Percentiles rank a stretch among this genome's conserved stretches.
phyloP scores from a whole-genome alignment of 2,797 vertebrate species.

The Sphenopsis melanotis region DNA sequence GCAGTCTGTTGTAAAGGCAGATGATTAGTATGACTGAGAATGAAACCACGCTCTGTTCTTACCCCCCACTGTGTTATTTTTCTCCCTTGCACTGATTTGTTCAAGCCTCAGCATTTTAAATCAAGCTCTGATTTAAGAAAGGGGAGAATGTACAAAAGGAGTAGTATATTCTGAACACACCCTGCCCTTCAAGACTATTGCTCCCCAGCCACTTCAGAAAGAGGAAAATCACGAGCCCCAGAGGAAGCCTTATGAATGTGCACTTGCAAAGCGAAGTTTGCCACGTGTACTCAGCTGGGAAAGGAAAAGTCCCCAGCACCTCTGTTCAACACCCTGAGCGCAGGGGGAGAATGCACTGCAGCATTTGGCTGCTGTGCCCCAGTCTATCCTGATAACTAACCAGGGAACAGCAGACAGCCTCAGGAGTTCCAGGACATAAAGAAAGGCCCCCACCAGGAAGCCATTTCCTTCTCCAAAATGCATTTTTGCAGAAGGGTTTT shows the following conservation, averaged over 20 bases:
- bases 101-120: conserved; percentile 37
- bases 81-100: conserved; percentile 32
- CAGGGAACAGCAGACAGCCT: background rate
- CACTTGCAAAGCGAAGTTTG: conserved; percentile 6
- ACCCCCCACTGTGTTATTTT: conserved; percentile 58
- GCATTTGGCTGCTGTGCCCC: background rate
- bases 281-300: conserved; percentile 1
- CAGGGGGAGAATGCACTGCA: background rate
- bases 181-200: conserved; percentile 33
- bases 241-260: conserved; percentile 2
- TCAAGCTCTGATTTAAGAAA: conserved; percentile 35
- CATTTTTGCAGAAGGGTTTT: background rate
- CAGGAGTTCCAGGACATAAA: background rate
- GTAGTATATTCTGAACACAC: conserved; percentile 20
- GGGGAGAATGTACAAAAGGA: conserved; percentile 26
- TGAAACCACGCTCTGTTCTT: conserved; percentile 27
- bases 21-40: conserved; percentile 59
- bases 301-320: background rate
- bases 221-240: background rate
- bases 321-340: background rate
- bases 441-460: background rate
- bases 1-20: conserved; percentile 48
- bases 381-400: background rate
- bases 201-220: conserved; percentile 26
- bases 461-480: conserved; percentile 62